These are phyloP conservation scores for Salvelinus sp. DNA, from an alignment of 2,113 vertebrate species.

Conservation along the genomic window DNA sequence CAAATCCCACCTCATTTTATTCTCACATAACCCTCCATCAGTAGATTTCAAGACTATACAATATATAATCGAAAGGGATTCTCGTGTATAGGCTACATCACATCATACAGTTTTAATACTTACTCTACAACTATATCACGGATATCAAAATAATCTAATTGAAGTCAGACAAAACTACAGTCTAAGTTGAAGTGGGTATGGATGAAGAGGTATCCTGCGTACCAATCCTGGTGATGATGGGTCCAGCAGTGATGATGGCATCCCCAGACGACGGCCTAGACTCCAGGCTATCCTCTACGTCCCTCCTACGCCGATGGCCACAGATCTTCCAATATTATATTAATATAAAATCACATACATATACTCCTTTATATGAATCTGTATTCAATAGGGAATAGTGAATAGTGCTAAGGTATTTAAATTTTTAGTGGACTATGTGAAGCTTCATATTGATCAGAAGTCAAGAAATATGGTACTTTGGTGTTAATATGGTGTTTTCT, in stretches of 20 bases:
- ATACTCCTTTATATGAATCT: not conserved
- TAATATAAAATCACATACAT: not conserved
- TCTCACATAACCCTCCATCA: too few relatives aligned
- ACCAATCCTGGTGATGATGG: constrained; percentile 94
- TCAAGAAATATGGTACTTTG: too few relatives aligned
- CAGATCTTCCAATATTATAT: constrained; percentile 79
- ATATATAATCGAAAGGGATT: too few relatives aligned
- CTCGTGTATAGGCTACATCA: too few relatives aligned
- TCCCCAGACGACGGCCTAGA: constrained; percentile 77
- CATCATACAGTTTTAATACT: too few relatives aligned
- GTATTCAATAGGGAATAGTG: too few relatives aligned
- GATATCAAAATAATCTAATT: too few relatives aligned
- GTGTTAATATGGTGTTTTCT: too few relatives aligned
- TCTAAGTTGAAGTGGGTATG: not conserved
- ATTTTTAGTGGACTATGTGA: not conserved
- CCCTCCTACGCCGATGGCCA: constrained; percentile 83
- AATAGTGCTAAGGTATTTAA: too few relatives aligned
- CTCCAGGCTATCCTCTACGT: constrained; percentile 61
- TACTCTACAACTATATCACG: too few relatives aligned
- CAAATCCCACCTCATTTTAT: too few relatives aligned
- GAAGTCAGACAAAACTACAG: not conserved
- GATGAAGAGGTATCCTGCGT: constrained; percentile 17
- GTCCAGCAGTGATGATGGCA: constrained; percentile 89
- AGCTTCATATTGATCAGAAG: not conserved
- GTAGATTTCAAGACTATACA: too few relatives aligned